Evolutionary conservation across 1,140 invertebrate species (phyloP), one percentile per base, ranked within the genome.

Genomic region (Condylostylus longicornis): DNA sequence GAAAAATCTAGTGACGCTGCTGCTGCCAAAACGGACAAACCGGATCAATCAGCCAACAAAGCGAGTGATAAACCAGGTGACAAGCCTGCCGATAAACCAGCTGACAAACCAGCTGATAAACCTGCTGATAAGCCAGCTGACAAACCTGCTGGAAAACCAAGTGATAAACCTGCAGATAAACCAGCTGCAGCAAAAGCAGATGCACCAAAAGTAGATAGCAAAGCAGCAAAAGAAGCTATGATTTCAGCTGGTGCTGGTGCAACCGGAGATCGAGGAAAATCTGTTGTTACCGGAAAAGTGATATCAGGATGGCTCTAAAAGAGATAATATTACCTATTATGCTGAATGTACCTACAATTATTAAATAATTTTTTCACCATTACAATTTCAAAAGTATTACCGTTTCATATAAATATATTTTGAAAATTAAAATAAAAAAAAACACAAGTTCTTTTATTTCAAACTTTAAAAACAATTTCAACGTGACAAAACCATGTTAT

Each of bases 211-310:
- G 55, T 58, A 35, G 55, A 55, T 5, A 7, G 31, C 55, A 58
- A 33, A 58, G 55, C 37, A 54, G 13, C 14, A 18, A 18, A 33
- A 6, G 7, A 12, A 15, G 21, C 34, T 8, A 25, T 27, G 14
- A n/a, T 17, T 23, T n/a, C n/a, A 13, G 12, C 34, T 2, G 9
- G 51, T 37, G 55, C 55, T 6, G 55, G 53, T 9, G 55, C 55
- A 2, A 55, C 55, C 14, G 55, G 55, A 10, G 55, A 58, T n/a
- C 48, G 55, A 8, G 55, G 55, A 18, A 58, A 58, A 36, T 58
- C 55, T 2, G 54, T 51, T n/a, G 55, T 58, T 18, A 58, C 55
- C 2, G 55, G 55, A n/a, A 53, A 55, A 37, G 58, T 58, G 55
- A 58, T 58, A 29, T 58, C 55, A 13, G 55, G 55, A 23, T 58